These are phyloP conservation scores for Amyelois transitella DNA, from an alignment of 1,140 invertebrate genomes.

Conservation along the genomic window DNA sequence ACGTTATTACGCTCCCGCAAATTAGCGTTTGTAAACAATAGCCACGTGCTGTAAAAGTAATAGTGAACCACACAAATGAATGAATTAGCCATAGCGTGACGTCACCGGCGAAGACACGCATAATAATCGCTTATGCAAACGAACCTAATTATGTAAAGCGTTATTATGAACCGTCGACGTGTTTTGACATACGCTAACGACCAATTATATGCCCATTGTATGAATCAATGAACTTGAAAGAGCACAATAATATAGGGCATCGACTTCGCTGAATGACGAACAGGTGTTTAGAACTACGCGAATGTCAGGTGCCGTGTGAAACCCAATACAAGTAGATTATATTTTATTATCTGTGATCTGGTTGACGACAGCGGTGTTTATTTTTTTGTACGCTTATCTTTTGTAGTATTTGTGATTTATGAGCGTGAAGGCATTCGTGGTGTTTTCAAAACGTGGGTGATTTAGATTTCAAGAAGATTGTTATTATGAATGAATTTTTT, in stretches of 20 bases:
- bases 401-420: slow-evolving; percentile 11
- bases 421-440: neutral
- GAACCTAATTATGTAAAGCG: slow-evolving; percentile 68
- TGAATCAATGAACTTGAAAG: slow-evolving; percentile 67
- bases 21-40: slow-evolving; percentile 40
- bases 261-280: slow-evolving; percentile 58
- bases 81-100: slow-evolving; percentile 59
- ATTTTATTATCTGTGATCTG: slow-evolving; percentile 39
- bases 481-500: neutral
- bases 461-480: neutral
- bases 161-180: slow-evolving; percentile 53
- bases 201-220: slow-evolving; percentile 66
- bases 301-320: slow-evolving; percentile 61
- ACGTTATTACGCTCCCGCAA: slow-evolving; percentile 49
- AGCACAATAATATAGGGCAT: slow-evolving; percentile 67
- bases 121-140: slow-evolving; percentile 70
- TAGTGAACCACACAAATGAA: slow-evolving; percentile 64
- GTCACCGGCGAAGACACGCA: slow-evolving; percentile 64
- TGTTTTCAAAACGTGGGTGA: neutral
- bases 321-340: slow-evolving; percentile 47
- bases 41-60: slow-evolving; percentile 50
- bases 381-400: slow-evolving; percentile 24
- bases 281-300: slow-evolving; percentile 60
- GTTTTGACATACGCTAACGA: slow-evolving; percentile 68
- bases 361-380: slow-evolving; percentile 28